These are phyloP conservation scores for Pomacea maculata DNA, from an alignment of 1,140 invertebrate species.

Conservation along the genomic window DNA sequence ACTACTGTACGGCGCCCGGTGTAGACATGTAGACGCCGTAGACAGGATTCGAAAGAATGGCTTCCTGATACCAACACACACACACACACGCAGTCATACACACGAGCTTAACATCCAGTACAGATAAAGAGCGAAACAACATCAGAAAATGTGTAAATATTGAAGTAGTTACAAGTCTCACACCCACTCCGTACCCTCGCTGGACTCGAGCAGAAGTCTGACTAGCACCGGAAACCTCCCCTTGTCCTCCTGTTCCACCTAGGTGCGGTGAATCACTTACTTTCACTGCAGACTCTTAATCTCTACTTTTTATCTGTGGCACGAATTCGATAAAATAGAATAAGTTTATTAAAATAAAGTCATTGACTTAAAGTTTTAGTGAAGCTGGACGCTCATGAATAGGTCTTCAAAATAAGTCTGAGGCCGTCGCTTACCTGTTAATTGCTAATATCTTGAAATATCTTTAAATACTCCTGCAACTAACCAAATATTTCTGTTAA, in stretches of 20 bases:
- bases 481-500: not conserved
- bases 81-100: conserved; percentile 1
- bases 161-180: too few species aligned
- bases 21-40: too few species aligned
- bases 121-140: not conserved
- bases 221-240: not conserved
- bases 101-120: not conserved
- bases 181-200: too few species aligned
- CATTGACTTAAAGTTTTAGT: not conserved
- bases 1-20: too few species aligned
- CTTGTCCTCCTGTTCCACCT: too few species aligned
- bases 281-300: not conserved
- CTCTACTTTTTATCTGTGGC: too few species aligned
- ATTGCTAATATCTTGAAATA: not conserved
- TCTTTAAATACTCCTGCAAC: not conserved
- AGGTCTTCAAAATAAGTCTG: not conserved
- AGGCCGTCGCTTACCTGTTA: not conserved
- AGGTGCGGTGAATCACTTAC: too few species aligned
- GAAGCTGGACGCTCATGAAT: not conserved
- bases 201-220: too few species aligned
- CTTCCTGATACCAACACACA: not conserved
- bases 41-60: too few species aligned
- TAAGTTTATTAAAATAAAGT: not conserved
- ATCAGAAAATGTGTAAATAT: not conserved
- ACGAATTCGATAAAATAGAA: too few species aligned